Percentiles rank a stretch among this genome's conserved stretches.
Conservation (phyloP, 2,888 invertebrate species). For the Minunthozetes semirufus region DNA sequence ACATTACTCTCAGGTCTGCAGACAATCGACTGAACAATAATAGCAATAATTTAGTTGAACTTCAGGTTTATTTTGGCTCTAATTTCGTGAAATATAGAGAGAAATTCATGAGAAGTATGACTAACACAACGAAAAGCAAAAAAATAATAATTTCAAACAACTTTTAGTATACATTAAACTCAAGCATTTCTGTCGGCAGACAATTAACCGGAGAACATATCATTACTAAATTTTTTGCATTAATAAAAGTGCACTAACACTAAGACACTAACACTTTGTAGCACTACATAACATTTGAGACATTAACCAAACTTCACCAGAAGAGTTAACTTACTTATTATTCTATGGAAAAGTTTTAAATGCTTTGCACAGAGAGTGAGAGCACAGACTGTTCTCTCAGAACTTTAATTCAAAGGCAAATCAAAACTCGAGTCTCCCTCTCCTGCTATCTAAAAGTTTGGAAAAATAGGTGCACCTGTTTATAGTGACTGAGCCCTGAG, state of each 20-base stretch:
- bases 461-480: not conserved
- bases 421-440: not conserved
- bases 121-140: no score
- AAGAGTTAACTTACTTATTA: no score
- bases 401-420: constrained; percentile 1
- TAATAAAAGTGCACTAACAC: not conserved
- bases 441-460: not conserved
- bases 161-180: no score
- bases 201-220: not conserved
- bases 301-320: not conserved
- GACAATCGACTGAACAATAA: not conserved
- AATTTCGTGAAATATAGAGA: no score
- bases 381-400: not conserved
- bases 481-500: not conserved
- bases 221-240: not conserved
- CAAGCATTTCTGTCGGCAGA: not conserved
- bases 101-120: no score
- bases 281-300: no score
- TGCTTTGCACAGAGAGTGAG: not conserved
- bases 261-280: no score
- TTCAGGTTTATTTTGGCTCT: no score
- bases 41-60: not conserved
- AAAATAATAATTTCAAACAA: no score
- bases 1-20: not conserved
- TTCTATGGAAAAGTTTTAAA: not conserved